Conservation (phyloP, 2,888 invertebrate species). For the Crossocerus cetratus region DNA sequence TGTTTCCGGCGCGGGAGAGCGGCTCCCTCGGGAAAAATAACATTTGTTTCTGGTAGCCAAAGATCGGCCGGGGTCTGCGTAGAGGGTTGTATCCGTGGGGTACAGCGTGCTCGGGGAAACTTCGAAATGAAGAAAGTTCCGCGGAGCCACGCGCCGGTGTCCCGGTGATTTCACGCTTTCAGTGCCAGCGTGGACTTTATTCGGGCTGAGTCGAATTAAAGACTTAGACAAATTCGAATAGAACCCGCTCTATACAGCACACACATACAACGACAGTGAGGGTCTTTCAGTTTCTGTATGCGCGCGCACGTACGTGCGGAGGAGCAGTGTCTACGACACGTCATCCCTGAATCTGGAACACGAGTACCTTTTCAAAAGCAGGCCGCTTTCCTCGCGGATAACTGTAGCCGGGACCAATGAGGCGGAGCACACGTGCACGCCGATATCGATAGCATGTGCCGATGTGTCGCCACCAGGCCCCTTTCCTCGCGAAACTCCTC, state of each 20-base stretch:
- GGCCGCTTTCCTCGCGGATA: conserved; percentile 12
- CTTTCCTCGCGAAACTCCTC: neutral
- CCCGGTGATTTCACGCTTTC: no score
- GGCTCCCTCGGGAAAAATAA: neutral
- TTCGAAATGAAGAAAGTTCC: neutral
- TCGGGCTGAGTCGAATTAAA: no score
- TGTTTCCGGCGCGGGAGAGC: conserved; percentile 1
- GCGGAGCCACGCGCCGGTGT: neutral
- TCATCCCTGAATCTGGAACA: conserved; percentile 4
- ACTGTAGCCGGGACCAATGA: neutral
- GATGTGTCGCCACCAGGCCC: neutral
- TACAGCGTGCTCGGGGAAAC: no score
- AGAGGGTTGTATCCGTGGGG: neutral
- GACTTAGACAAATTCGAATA: no score
- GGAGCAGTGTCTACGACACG: neutral
- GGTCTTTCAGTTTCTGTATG: no score
- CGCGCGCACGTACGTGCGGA: no score
- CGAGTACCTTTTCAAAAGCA: conserved; percentile 21
- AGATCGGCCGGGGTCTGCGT: conserved; percentile 1
- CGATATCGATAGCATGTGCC: conserved; percentile 16
- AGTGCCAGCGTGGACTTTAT: no score
- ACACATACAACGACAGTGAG: no score
- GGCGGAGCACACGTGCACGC: neutral
- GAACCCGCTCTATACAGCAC: no score
- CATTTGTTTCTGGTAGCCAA: neutral